Evolutionary conservation across 2,888 invertebrate genomes (phyloP).

Genomic region (Emesis furor): DNA sequence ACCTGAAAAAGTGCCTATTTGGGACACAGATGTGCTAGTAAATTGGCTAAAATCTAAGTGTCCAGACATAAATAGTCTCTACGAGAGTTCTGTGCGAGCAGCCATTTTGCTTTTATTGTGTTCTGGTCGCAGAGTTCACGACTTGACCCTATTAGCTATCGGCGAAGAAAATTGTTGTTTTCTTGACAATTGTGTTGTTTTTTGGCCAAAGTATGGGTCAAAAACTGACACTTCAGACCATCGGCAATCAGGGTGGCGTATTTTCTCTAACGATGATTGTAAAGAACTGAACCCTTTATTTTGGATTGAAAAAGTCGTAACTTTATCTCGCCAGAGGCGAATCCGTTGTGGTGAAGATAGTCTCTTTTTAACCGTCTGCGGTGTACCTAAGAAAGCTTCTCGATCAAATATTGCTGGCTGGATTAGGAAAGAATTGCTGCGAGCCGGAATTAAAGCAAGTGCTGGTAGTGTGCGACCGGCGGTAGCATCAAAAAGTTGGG

Average conservation of each 20-base stretch:
- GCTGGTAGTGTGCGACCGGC: slow-evolving; percentile 34
- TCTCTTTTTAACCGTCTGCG: background rate
- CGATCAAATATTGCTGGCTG: slow-evolving; percentile 19
- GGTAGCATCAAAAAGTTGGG: slow-evolving; percentile 36
- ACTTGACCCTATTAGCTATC: slow-evolving; percentile 20
- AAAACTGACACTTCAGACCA: slow-evolving; percentile 21
- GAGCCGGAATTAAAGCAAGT: slow-evolving; percentile 21
- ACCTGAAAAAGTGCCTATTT: slow-evolving; percentile 9
- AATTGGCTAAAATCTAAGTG: background rate
- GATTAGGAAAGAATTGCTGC: background rate
- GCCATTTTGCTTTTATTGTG: slow-evolving; percentile 23
- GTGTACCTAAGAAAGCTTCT: background rate
- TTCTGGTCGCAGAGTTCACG: slow-evolving; percentile 30
- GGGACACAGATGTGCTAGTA: slow-evolving; percentile 19
- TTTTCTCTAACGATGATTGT: slow-evolving; percentile 5
- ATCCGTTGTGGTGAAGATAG: background rate
- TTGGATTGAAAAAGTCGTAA: slow-evolving; percentile 1
- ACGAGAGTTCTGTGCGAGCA: background rate
- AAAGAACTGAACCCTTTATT: background rate
- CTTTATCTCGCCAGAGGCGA: background rate
- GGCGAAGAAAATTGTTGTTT: slow-evolving; percentile 2
- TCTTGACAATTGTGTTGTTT: slow-evolving; percentile 2
- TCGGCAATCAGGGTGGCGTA: slow-evolving; percentile 25
- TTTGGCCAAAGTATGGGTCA: slow-evolving; percentile 37
- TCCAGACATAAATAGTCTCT: slow-evolving; percentile 14